Evolutionary conservation across 2,797 vertebrate species (phyloP), one percentile per base, ranked within the genome.

Genomic region (Aeoliscus strigatus): DNA sequence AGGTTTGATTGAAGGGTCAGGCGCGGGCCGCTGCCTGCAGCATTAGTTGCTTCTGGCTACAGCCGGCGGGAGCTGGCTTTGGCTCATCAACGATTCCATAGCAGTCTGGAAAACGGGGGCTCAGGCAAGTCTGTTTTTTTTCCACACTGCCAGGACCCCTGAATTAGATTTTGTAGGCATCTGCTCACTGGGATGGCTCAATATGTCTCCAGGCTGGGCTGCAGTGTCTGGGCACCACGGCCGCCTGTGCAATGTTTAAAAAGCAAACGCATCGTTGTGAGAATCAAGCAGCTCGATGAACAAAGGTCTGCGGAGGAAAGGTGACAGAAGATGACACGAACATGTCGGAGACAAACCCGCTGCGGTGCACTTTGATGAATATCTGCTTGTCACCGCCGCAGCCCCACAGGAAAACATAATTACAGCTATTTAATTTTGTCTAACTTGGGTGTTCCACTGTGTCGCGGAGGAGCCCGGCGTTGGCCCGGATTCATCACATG

Each of bases 51-150:
- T 66, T 60, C 60, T 64, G 64, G 76, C 56, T 63, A 59, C 39
- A 51, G 70, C 48, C 53, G 34, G 42, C 56, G 43, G 52, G 56
- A 75, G 63, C 59, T 77, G 51, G 51, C 66, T 63, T 75, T 73
- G 78, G 69, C 58, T 77, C 56, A 69, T 80, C 70, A 75, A 58
- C 65, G 66, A 72, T 61, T 77, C 72, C 58, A 65, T 59, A 52
- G 66, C 43, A 46, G 60, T 39, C 47, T 60, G 37, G 48, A 76
- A 21, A 79, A 77, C 48, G 65, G 64, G 62, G 68, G 57, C 71
- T 73, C 51, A 64, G 48, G 70, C 59, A 41, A 66, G 58, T 51
- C 53, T 64, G 60, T 57, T 77, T 70, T 73, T 57, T 77, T 70
- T 73, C 61, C 64, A 68, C 71, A 42, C 53, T 76, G 77, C 69